phyloP scores from a whole-genome alignment of 2,888 invertebrate genomes.

The Odontocolon sp. region DNA sequence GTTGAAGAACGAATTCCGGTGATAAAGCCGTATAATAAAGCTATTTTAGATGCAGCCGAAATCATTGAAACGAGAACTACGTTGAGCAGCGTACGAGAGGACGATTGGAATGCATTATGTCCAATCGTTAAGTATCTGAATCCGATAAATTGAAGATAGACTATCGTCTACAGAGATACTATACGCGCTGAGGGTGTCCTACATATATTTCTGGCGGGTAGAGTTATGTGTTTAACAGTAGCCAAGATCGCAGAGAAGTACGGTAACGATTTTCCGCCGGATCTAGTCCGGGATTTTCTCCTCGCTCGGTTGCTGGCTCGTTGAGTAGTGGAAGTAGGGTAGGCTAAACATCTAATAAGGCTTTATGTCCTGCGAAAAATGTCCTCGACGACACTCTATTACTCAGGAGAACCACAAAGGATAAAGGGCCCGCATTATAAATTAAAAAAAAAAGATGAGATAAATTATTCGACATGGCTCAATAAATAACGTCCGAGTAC shows the following conservation, averaged over 20 bases:
- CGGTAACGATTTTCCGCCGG: slow-evolving; percentile 56
- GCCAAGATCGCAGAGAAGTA: slow-evolving; percentile 49
- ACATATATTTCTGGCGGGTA: slow-evolving; percentile 43
- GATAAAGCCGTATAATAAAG: slow-evolving; percentile 10
- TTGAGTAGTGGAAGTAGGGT: not conserved
- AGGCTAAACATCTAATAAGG: slow-evolving; percentile 6
- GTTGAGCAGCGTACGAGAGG: slow-evolving; percentile 2
- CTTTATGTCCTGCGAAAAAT: slow-evolving; percentile 13
- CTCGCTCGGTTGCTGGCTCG: not conserved
- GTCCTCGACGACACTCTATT: not conserved
- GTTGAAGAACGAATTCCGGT: not conserved
- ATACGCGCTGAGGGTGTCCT: slow-evolving; percentile 1
- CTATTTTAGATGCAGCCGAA: slow-evolving; percentile 3
- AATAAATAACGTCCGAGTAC: not conserved
- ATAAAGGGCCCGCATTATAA: not conserved
- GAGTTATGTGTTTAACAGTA: slow-evolving; percentile 51
- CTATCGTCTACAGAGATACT: slow-evolving; percentile 7
- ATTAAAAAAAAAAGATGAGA: not conserved
- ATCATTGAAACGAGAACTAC: slow-evolving; percentile 8
- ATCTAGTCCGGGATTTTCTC: not conserved
- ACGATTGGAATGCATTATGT: slow-evolving; percentile 37
- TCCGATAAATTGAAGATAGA: slow-evolving; percentile 47
- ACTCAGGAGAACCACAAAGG: not conserved
- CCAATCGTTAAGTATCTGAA: slow-evolving; percentile 48
- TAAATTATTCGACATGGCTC: not conserved